Conservation (phyloP, 2,797 vertebrate species). For the Geotrypetes seraphini region DNA sequence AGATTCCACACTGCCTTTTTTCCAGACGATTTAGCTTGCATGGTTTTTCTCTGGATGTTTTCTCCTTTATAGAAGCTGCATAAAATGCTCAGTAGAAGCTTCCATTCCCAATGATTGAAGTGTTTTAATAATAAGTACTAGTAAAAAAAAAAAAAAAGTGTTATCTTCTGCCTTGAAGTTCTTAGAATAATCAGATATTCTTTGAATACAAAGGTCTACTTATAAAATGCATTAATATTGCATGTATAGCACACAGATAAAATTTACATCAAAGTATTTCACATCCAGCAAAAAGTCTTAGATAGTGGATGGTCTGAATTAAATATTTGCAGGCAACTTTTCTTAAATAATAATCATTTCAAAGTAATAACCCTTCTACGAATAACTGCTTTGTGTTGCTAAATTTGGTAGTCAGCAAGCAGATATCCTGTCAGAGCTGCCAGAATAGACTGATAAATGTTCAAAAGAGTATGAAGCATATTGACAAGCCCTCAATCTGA, state of each 20-base stretch:
- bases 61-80: too few species aligned
- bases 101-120: constrained; percentile 16
- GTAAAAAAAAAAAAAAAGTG: constrained; percentile 12
- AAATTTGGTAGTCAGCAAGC: constrained; percentile 37
- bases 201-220: constrained; percentile 28
- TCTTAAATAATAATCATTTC: constrained; percentile 48
- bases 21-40: too few species aligned
- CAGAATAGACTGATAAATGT: constrained; percentile 47
- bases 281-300: constrained; percentile 21
- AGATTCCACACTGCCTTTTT: too few species aligned
- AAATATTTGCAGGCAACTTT: constrained; percentile 38
- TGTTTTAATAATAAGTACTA: constrained; percentile 11
- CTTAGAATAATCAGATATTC: constrained; percentile 19
- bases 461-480: constrained; percentile 50
- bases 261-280: constrained; percentile 42
- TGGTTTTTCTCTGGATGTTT: too few species aligned
- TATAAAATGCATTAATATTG: constrained; percentile 33
- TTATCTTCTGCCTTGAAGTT: constrained; percentile 10
- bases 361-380: constrained; percentile 52
- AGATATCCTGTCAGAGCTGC: constrained; percentile 43
- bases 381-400: constrained; percentile 36
- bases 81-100: constrained; percentile 5
- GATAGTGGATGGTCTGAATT: constrained; percentile 23
- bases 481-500: constrained; percentile 49
- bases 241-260: constrained; percentile 27